phyloP scores from a whole-genome alignment of 2,797 vertebrate genomes.

The Anas georgica region DNA sequence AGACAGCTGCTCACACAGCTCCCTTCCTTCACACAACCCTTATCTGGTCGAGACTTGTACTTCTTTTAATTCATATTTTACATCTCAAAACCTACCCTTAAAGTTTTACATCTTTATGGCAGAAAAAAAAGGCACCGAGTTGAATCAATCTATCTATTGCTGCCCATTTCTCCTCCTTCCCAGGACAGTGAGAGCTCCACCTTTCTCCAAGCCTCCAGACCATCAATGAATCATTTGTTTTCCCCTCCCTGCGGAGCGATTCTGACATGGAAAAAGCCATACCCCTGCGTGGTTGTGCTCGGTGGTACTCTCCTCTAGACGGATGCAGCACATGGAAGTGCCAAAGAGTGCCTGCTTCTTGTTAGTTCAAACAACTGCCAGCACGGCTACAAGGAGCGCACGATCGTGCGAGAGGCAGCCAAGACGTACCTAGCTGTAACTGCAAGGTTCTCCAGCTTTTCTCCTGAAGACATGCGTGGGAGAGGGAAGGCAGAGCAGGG shows the following conservation, averaged over 20 bases:
- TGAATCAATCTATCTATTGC: neutral
- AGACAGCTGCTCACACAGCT: neutral
- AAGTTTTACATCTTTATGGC: neutral
- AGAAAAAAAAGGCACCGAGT: neutral
- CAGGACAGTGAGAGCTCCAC: neutral
- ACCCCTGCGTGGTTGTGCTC: neutral
- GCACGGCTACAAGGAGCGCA: neutral
- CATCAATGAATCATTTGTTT: constrained; percentile 45
- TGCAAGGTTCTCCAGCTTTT: neutral
- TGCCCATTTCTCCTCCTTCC: neutral
- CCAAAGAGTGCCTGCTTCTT: neutral
- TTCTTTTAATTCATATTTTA: neutral
- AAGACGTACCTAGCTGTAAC: neutral
- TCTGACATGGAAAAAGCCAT: constrained; percentile 20
- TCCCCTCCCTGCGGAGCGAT: neutral
- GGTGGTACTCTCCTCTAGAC: neutral
- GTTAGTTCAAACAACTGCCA: neutral
- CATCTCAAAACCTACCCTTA: neutral
- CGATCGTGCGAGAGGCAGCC: neutral
- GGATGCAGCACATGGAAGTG: neutral
- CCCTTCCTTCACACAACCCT: neutral
- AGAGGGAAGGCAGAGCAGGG: neutral
- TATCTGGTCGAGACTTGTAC: neutral
- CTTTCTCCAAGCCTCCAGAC: constrained; percentile 13
- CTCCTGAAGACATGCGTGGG: neutral